phyloP scores from a whole-genome alignment of 2,888 invertebrate species.

The Dorcus hopei region DNA sequence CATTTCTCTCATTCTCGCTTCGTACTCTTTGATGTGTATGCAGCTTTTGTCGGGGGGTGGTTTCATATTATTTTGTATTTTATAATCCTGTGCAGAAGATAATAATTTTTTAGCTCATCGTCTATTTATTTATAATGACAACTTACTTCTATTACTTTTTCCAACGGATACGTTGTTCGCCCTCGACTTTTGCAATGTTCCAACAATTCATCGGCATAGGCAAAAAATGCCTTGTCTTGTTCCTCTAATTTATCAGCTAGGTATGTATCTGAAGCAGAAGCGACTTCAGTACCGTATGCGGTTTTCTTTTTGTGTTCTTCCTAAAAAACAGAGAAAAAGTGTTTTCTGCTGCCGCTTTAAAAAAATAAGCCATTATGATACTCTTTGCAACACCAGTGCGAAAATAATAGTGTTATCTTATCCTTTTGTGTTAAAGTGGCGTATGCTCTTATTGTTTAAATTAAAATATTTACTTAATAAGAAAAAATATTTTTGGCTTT shows the following conservation, averaged over 20 bases:
- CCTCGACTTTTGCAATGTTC: constrained; percentile 48
- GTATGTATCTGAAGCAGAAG: constrained; percentile 39
- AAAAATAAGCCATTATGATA: no score
- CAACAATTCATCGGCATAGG: constrained; percentile 52
- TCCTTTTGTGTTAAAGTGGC: no score
- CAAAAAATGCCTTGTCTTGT: constrained; percentile 54
- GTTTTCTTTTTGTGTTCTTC: constrained; percentile 24
- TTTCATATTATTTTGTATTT: not conserved
- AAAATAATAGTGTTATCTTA: no score
- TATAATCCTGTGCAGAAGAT: not conserved
- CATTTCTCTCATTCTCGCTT: not conserved
- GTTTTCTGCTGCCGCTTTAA: no score
- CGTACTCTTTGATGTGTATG: not conserved
- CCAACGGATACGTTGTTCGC: constrained; percentile 50
- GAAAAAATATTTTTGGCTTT: no score
- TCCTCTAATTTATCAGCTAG: constrained; percentile 46
- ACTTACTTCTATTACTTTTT: constrained; percentile 49
- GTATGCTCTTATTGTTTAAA: no score
- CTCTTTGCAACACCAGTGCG: no score
- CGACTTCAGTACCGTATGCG: constrained; percentile 10
- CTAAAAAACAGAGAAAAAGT: constrained; percentile 31
- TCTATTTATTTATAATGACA: not conserved
- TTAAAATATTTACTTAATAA: no score
- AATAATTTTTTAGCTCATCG: constrained; percentile 3
- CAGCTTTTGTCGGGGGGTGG: not conserved